Percentiles rank a stretch among this genome's conserved stretches.
Evolutionary conservation across 2,888 invertebrate genomes (phyloP).

Genomic region (Candidula unifasciata): DNA sequence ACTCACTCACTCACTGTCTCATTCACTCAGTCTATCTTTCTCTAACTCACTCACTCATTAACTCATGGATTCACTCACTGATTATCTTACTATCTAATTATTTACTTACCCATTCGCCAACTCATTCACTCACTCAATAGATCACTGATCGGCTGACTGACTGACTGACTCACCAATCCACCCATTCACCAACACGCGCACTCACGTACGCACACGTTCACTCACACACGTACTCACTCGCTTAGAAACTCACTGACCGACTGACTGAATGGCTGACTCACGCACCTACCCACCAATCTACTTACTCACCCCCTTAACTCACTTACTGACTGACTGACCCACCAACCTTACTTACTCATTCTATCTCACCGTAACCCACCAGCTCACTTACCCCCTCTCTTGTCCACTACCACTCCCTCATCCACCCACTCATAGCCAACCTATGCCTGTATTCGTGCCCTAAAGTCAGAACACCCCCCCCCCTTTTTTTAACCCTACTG

Average conservation of each 20-base stretch:
- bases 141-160: neutral
- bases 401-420: too few relatives aligned
- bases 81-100: neutral
- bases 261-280: neutral
- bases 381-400: too few relatives aligned
- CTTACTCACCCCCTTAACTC: neutral
- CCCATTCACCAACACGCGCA: neutral
- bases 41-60: too few relatives aligned
- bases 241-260: neutral
- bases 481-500: too few relatives aligned
- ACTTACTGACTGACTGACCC: neutral
- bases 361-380: too few relatives aligned
- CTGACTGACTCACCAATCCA: neutral
- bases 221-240: conserved; percentile 1
- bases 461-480: too few relatives aligned
- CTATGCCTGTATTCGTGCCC: too few relatives aligned
- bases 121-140: neutral
- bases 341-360: too few relatives aligned
- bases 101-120: neutral
- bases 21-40: too few relatives aligned
- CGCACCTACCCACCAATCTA: neutral
- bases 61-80: neutral
- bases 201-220: neutral
- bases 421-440: too few relatives aligned
- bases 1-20: neutral